These are phyloP conservation scores for Asbolus verrucosus DNA, from an alignment of 1,140 invertebrate genomes.

Conservation along the genomic window DNA sequence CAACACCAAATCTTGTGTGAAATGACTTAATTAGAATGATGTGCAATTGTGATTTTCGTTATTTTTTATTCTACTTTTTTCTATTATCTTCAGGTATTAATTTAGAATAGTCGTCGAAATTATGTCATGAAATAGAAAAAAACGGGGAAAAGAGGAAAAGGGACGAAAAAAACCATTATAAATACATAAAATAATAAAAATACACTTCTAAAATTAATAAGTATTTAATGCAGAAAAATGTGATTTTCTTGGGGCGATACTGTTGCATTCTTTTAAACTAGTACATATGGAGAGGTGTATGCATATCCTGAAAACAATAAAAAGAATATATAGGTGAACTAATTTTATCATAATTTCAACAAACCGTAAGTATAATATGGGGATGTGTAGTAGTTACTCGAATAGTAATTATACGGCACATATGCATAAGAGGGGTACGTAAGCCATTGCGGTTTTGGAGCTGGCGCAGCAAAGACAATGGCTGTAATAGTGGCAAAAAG, in stretches of 20 bases:
- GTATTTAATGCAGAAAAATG: not conserved
- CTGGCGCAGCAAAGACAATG: slow-evolving; percentile 1
- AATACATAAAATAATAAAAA: no score
- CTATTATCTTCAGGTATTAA: no score
- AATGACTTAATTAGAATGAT: no score
- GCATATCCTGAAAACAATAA: slow-evolving; percentile 8
- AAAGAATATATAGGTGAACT: not conserved
- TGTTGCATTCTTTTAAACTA: not conserved
- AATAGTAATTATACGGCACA: slow-evolving; percentile 23
- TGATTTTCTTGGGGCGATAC: no score
- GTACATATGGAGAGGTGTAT: slow-evolving; percentile 8
- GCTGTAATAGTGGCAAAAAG: not conserved
- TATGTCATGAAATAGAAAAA: no score
- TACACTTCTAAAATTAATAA: not conserved
- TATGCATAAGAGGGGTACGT: slow-evolving; percentile 18
- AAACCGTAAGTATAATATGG: slow-evolving; percentile 18
- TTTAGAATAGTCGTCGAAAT: no score
- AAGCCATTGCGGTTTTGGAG: slow-evolving; percentile 13
- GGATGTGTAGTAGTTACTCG: slow-evolving; percentile 12
- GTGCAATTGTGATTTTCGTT: no score
- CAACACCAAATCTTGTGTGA: no score
- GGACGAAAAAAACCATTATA: no score
- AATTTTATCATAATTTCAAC: not conserved
- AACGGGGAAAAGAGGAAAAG: no score
- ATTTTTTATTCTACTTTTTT: no score